A percentile compares a stretch with the other conserved stretches of the same genome.
Evolutionary conservation across 2,113 vertebrate genomes (phyloP).

Genomic region (Datnioides undecimradiatus): DNA sequence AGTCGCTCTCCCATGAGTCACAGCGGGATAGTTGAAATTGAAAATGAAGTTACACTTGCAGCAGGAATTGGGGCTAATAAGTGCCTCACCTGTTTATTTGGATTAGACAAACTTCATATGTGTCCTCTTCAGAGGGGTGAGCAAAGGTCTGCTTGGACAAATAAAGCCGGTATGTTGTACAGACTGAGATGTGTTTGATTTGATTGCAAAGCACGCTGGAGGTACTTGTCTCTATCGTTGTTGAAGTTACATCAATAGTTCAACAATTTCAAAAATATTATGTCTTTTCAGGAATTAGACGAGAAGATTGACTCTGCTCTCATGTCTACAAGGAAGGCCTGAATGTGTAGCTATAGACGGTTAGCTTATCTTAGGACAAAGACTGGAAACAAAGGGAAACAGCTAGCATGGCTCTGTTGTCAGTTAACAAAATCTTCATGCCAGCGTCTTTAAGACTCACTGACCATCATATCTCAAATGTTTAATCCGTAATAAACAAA

Average conservation of each 20-base stretch:
- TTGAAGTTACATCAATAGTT: neutral
- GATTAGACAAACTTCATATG: slow-evolving; percentile 65
- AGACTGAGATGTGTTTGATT: slow-evolving; percentile 34
- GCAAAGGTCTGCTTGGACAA: slow-evolving; percentile 49
- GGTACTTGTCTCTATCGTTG: slow-evolving; percentile 8
- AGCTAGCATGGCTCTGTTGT: neutral
- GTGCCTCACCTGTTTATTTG: slow-evolving; percentile 76
- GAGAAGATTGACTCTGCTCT: neutral
- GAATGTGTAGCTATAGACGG: neutral
- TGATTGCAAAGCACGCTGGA: slow-evolving; percentile 8
- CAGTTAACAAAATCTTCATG: neutral
- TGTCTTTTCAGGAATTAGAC: neutral
- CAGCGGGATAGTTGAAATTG: slow-evolving; percentile 56
- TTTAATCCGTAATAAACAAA: no score
- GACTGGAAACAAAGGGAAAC: neutral
- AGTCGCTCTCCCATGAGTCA: slow-evolving; percentile 71
- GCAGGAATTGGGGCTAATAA: slow-evolving; percentile 70
- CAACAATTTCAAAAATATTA: neutral
- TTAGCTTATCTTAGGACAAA: slow-evolving; percentile 3
- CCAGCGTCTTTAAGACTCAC: neutral
- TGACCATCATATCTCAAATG: neutral
- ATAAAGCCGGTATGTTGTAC: slow-evolving; percentile 31
- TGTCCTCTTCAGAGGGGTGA: slow-evolving; percentile 56
- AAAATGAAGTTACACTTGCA: slow-evolving; percentile 77
- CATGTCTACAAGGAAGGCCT: neutral